Evolutionary conservation across 2,797 vertebrate genomes (phyloP).

Genomic region (Periophthalmus magnuspinnatus): DNA sequence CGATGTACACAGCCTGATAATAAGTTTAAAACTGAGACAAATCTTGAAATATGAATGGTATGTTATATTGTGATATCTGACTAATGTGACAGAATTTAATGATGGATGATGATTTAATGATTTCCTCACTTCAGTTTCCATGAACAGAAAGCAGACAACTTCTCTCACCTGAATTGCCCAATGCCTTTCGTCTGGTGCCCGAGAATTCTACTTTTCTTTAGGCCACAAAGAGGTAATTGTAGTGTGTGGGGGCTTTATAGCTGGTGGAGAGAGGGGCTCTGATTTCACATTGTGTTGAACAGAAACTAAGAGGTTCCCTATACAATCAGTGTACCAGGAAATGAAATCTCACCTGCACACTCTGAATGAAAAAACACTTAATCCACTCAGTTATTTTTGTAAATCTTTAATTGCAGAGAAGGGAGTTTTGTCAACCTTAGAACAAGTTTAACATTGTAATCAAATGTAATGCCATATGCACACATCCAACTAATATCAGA

Average conservation of each 20-base stretch:
- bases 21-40: too few species aligned
- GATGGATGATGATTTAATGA: background rate
- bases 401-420: slow-evolving; percentile 45
- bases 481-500: background rate
- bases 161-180: slow-evolving; percentile 52
- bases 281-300: slow-evolving; percentile 72
- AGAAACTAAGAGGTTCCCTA: slow-evolving; percentile 63
- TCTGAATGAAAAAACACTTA: slow-evolving; percentile 20
- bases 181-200: slow-evolving; percentile 55
- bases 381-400: slow-evolving; percentile 51
- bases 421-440: slow-evolving; percentile 16
- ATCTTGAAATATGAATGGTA: too few species aligned
- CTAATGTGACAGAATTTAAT: background rate
- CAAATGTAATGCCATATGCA: slow-evolving; percentile 11
- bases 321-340: slow-evolving; percentile 46
- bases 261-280: slow-evolving; percentile 53
- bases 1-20: too few species aligned
- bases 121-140: background rate
- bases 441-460: slow-evolving; percentile 16
- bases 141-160: slow-evolving; percentile 24
- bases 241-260: slow-evolving; percentile 58
- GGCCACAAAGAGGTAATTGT: slow-evolving; percentile 75
- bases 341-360: slow-evolving; percentile 47
- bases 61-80: background rate
- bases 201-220: slow-evolving; percentile 64